These are phyloP conservation scores for Contarinia nasturtii DNA, from an alignment of 1,140 invertebrate species.

Conservation along the genomic window DNA sequence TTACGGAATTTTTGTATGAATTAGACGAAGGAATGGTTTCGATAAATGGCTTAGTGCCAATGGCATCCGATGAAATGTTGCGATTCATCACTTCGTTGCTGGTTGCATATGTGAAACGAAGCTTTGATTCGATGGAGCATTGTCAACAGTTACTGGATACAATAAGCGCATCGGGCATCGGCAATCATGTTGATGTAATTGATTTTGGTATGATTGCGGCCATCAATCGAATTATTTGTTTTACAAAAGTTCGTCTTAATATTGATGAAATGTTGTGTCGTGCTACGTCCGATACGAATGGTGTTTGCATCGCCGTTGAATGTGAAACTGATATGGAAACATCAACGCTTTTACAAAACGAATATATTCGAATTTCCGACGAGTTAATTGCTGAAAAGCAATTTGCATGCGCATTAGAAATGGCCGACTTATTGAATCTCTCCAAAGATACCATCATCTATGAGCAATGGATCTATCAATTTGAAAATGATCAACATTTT, in stretches of 20 bases:
- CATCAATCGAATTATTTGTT: background rate
- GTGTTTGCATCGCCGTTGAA: background rate
- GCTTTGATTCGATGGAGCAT: background rate
- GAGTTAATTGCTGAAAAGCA: conserved; percentile 12
- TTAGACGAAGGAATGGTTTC: background rate
- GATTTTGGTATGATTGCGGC: background rate
- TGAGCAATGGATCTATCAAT: conserved; percentile 15
- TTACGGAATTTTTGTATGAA: background rate
- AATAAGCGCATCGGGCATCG: background rate
- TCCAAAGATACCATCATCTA: conserved; percentile 19
- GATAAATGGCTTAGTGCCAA: background rate
- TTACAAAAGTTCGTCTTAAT: background rate
- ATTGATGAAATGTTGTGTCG: background rate
- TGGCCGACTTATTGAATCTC: conserved; percentile 14
- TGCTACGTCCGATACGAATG: background rate
- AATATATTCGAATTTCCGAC: conserved; percentile 6
- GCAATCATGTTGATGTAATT: background rate
- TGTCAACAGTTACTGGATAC: background rate
- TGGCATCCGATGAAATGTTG: background rate
- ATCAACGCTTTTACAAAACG: background rate
- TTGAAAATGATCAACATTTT: conserved; percentile 3
- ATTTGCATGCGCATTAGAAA: conserved; percentile 16
- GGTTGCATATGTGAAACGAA: background rate
- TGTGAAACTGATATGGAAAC: background rate
- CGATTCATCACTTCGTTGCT: background rate